Percentiles rank a stretch among this genome's conserved stretches.
Evolutionary conservation across 1,140 invertebrate genomes (phyloP).

Genomic region (Drosophila setifemur): DNA sequence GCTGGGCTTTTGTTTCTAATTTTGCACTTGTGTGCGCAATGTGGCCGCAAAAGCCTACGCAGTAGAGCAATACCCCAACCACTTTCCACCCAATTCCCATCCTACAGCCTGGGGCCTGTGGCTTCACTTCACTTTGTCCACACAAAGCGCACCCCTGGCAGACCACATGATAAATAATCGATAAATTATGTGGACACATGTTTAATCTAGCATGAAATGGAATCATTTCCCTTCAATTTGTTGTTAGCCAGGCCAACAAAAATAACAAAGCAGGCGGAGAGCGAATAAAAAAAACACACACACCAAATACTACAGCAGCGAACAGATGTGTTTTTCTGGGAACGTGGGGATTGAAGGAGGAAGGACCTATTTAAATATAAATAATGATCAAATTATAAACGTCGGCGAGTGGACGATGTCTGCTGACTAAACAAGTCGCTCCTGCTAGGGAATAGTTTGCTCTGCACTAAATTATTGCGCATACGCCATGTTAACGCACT

Average conservation of each 20-base stretch:
- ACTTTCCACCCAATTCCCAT: background rate
- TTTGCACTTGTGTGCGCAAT: constrained; percentile 77
- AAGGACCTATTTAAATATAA: constrained; percentile 69
- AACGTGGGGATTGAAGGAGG: constrained; percentile 7
- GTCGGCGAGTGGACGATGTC: constrained; percentile 34
- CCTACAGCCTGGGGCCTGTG: constrained; percentile 35
- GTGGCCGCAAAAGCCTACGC: constrained; percentile 55
- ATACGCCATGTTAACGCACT: constrained; percentile 53
- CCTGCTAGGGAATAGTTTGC: constrained; percentile 11
- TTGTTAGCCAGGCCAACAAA: constrained; percentile 63
- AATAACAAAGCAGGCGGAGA: constrained; percentile 45
- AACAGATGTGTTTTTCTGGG: constrained; percentile 61
- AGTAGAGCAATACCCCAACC: background rate
- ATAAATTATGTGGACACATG: constrained; percentile 82
- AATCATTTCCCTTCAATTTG: constrained; percentile 82
- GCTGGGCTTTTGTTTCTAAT: constrained; percentile 74
- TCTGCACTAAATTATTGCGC: constrained; percentile 49
- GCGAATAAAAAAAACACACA: constrained; percentile 32
- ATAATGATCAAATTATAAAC: constrained; percentile 75
- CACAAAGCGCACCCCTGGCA: constrained; percentile 47
- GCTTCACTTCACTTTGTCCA: constrained; percentile 58
- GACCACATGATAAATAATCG: constrained; percentile 81
- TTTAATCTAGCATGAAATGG: constrained; percentile 82
- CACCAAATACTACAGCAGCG: background rate
- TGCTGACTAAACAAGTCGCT: constrained; percentile 13